Percentiles rank a stretch among this genome's conserved stretches.
Conservation (phyloP, 2,113 vertebrate genomes). For the Rhagologus leucostigma region DNA sequence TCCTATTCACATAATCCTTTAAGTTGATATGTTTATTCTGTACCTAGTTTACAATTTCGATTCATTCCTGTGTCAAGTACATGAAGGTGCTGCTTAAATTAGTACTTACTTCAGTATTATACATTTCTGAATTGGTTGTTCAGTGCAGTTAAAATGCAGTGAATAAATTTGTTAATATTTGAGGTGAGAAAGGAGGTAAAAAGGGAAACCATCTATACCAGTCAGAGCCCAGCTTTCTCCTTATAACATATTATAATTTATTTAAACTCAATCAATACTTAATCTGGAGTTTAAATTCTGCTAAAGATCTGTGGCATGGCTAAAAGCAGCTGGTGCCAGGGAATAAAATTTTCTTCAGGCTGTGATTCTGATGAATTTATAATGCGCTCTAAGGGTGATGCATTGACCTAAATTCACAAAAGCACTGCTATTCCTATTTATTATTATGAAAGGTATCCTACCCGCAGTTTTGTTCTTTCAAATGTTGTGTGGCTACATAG, state of each 20-base stretch:
- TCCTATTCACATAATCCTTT: background rate
- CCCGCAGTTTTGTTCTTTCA: slow-evolving; percentile 17
- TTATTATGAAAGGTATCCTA: slow-evolving; percentile 53
- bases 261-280: slow-evolving; percentile 66
- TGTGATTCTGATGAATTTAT: slow-evolving; percentile 72
- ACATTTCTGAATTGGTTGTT: background rate
- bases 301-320: slow-evolving; percentile 57
- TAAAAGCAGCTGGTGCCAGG: slow-evolving; percentile 55
- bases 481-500: background rate
- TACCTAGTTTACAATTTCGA: background rate
- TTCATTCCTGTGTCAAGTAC: background rate
- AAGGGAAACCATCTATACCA: background rate
- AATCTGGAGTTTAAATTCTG: slow-evolving; percentile 65
- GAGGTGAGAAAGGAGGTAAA: background rate
- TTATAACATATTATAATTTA: slow-evolving; percentile 60
- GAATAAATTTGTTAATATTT: slow-evolving; percentile 7
- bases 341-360: slow-evolving; percentile 67
- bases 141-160: background rate
- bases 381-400: slow-evolving; percentile 62
- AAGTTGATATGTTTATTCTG: background rate
- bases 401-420: slow-evolving; percentile 71
- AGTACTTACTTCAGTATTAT: background rate
- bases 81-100: slow-evolving; percentile 1
- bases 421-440: slow-evolving; percentile 58
- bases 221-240: slow-evolving; percentile 3